A percentile compares a stretch with the other conserved stretches of the same genome.
Conservation (phyloP, 2,797 vertebrate species). For the Oryzias sinensis region DNA sequence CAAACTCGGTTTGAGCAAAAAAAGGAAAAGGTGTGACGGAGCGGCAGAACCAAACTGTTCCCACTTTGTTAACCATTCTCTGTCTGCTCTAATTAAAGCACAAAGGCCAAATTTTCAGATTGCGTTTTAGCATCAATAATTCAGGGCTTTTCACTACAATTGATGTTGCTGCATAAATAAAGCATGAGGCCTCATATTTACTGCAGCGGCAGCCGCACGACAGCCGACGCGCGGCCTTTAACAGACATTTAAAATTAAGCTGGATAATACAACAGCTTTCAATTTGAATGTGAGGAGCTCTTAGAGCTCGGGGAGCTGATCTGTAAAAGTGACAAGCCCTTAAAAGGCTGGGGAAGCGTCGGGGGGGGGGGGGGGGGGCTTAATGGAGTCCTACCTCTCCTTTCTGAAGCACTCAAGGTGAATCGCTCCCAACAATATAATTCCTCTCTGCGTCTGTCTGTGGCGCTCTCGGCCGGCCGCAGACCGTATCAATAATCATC, state of each 20-base stretch:
- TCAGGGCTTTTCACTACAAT: slow-evolving; percentile 84
- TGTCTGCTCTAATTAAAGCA: slow-evolving; percentile 83
- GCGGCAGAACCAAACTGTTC: slow-evolving; percentile 50
- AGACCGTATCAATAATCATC: slow-evolving; percentile 56
- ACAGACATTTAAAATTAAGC: slow-evolving; percentile 85
- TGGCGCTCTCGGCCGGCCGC: slow-evolving; percentile 55
- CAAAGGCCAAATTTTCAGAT: slow-evolving; percentile 80
- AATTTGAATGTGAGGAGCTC: slow-evolving; percentile 74
- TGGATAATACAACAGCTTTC: slow-evolving; percentile 81
- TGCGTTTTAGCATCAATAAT: slow-evolving; percentile 87
- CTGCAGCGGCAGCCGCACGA: slow-evolving; percentile 51
- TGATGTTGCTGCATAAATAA: slow-evolving; percentile 83
- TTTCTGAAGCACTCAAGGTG: slow-evolving; percentile 73
- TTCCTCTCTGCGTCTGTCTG: slow-evolving; percentile 68
- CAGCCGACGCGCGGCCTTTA: slow-evolving; percentile 72
- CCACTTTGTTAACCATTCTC: slow-evolving; percentile 75
- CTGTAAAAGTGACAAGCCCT: slow-evolving; percentile 81
- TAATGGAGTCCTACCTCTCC: slow-evolving; percentile 75
- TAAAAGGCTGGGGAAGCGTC: slow-evolving; percentile 75
- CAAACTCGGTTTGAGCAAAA: slow-evolving; percentile 42
- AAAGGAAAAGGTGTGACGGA: slow-evolving; percentile 42
- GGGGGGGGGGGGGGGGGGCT: slow-evolving; percentile 38
- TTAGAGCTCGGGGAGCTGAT: slow-evolving; percentile 74
- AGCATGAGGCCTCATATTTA: slow-evolving; percentile 82
- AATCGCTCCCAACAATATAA: slow-evolving; percentile 74